These are phyloP conservation scores for Drosophila dunni DNA, from an alignment of 1,140 invertebrate genomes.

Conservation along the genomic window DNA sequence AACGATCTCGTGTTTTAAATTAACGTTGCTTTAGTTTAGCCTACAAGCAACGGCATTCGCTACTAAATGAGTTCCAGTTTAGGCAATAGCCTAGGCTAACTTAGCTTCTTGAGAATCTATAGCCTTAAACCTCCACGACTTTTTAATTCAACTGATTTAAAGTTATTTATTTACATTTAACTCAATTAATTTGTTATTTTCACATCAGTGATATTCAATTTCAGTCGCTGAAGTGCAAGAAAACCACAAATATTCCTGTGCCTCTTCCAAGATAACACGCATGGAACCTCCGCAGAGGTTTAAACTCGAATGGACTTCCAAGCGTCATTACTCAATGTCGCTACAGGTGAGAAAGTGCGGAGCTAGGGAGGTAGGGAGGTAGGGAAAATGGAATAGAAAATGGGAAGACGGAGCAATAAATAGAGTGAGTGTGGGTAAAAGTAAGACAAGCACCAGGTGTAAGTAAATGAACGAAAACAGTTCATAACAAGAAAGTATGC, in stretches of 20 bases:
- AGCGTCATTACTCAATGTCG: slow-evolving; percentile 58
- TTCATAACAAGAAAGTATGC: slow-evolving; percentile 39
- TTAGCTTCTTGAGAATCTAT: too few relatives aligned
- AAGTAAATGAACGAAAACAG: slow-evolving; percentile 66
- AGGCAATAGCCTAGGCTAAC: too few relatives aligned
- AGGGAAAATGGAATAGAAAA: not conserved
- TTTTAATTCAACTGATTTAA: too few relatives aligned
- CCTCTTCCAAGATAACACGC: slow-evolving; percentile 4
- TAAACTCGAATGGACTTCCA: slow-evolving; percentile 19
- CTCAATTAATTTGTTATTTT: not conserved
- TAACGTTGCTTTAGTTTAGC: too few relatives aligned
- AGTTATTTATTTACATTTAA: too few relatives aligned
- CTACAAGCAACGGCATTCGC: too few relatives aligned
- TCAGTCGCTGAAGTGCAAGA: not conserved
- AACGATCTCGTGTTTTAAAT: too few relatives aligned
- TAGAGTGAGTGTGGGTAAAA: slow-evolving; percentile 51
- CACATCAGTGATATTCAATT: slow-evolving; percentile 4
- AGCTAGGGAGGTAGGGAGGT: not conserved
- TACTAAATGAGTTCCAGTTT: too few relatives aligned
- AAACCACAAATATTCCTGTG: not conserved
- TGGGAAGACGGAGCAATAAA: not conserved
- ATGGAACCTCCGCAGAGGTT: slow-evolving; percentile 4
- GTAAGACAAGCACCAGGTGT: slow-evolving; percentile 71
- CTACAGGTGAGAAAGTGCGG: slow-evolving; percentile 9
- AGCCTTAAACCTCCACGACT: too few relatives aligned